Base-by-base conservation (phyloP, 2,797 vertebrate species). In the Myotis planiceps region DNA sequence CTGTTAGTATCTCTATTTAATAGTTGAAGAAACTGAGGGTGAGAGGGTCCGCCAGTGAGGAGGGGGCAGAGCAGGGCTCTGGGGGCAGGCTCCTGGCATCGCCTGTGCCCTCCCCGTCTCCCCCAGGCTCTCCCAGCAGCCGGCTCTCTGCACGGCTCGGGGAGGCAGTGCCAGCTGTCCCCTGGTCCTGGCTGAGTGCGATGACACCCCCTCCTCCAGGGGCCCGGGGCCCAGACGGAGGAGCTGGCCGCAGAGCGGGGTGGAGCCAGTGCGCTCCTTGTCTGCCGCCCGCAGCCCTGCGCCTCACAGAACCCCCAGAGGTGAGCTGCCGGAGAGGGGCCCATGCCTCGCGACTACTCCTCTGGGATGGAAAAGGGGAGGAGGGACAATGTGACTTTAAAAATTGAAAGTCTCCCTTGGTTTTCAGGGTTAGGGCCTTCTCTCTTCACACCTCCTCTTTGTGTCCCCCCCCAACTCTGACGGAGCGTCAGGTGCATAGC, bases 71-170 rank as follows among this genome's bases (percentile, higher is more conserved):
- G 3, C 47, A 34, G 55, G 42, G 55, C n/a, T 80, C 68, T 1
- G 1, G 5, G 9, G 13, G 53, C 37, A 49, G 68, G 39, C 12
- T 68, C 13, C 9, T 1, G 7, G 32, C 3, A 2, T 7, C 25
- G 12, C 3, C 25, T 12, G 25, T 5, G 8, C n/a, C 13, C 18
- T 10, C 6, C 23, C 53, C 6, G 0, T 0, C 7, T 18, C n/a
- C 75, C 23, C 15, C 34, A 10, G 58, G 10, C 25, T 37, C 9
- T 3, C 16, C 39, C 49, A 1, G 45, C 39, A 3, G 63, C 72
- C 45, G 1, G 23, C 72, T 51, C 69, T 39, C 39, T 9, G 37
- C n/a, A 0, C 6, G 2, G 14, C 8, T 1, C 3, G 5, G 49
- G 79, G 14, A 63, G 4, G 53, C n/a, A 34, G 27, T 12, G 39